These are phyloP conservation scores for Linyphia triangularis DNA, from an alignment of 2,888 invertebrate genomes.

Conservation along the genomic window DNA sequence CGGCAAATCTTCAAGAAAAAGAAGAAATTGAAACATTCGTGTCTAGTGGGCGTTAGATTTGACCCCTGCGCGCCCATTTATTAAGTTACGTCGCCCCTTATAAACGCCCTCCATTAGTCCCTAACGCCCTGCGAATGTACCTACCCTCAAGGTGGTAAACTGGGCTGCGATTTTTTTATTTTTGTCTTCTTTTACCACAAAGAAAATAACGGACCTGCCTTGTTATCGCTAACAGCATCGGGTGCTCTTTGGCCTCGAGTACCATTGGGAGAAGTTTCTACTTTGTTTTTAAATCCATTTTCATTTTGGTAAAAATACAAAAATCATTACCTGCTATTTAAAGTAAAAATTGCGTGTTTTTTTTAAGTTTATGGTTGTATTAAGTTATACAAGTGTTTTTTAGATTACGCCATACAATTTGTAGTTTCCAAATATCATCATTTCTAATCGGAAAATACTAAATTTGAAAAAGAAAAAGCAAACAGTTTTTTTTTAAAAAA, in stretches of 20 bases:
- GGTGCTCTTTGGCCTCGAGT: background rate
- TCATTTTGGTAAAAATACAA: background rate
- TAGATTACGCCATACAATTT: too few relatives aligned
- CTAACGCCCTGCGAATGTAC: conserved; percentile 31
- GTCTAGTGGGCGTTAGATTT: conserved; percentile 42
- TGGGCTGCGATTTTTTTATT: background rate
- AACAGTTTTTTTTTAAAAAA: too few relatives aligned
- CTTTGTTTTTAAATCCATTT: background rate
- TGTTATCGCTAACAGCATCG: background rate
- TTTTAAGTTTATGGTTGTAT: too few relatives aligned
- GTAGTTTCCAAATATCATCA: background rate
- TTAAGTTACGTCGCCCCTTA: conserved; percentile 35
- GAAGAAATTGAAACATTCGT: conserved; percentile 37
- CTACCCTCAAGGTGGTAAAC: conserved; percentile 15
- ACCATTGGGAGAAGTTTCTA: too few relatives aligned
- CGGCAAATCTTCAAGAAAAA: background rate
- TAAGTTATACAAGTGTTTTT: too few relatives aligned
- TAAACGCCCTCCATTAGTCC: conserved; percentile 64
- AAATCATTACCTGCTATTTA: background rate
- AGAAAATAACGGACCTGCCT: conserved; percentile 1
- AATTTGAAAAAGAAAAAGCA: too few relatives aligned
- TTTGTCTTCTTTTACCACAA: background rate
- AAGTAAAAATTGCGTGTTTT: background rate
- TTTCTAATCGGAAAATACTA: too few relatives aligned
- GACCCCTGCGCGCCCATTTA: conserved; percentile 49